These are phyloP conservation scores for Acleris cristana DNA, from an alignment of 2,888 invertebrate genomes.

Conservation along the genomic window DNA sequence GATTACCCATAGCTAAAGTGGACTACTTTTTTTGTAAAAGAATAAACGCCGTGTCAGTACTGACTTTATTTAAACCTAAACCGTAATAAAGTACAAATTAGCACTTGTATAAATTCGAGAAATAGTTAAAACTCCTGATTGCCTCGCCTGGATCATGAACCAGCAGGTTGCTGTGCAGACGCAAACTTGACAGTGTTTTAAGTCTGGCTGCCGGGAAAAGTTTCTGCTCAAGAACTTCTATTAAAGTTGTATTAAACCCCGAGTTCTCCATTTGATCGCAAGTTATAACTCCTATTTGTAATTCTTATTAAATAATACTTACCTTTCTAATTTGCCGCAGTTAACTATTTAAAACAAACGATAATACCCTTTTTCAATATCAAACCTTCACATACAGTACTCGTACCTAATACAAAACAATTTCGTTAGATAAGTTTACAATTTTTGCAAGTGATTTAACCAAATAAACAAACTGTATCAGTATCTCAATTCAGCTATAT, in stretches of 20 bases:
- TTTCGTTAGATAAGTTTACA: too few species aligned
- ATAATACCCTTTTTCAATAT: too few species aligned
- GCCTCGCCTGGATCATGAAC: constrained; percentile 11
- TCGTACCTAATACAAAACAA: too few species aligned
- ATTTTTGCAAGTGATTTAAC: too few species aligned
- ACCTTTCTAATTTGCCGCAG: too few species aligned
- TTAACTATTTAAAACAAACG: too few species aligned
- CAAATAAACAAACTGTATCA: too few species aligned
- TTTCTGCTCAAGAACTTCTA: constrained; percentile 10
- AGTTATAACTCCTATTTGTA: too few species aligned
- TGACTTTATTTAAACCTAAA: background rate
- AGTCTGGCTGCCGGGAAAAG: constrained; percentile 5
- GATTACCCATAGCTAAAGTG: too few species aligned
- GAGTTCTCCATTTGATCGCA: background rate
- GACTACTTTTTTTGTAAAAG: too few species aligned
- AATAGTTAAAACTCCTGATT: constrained; percentile 18
- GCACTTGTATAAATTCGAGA: constrained; percentile 14
- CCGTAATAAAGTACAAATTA: background rate
- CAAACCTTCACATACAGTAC: too few species aligned
- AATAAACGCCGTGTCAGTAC: background rate
- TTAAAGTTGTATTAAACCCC: background rate
- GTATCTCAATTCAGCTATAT: background rate
- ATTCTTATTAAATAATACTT: too few species aligned
- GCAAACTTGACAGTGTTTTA: constrained; percentile 22
- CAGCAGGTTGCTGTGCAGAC: constrained; percentile 9